Evolutionary conservation across 2,113 vertebrate species (phyloP), one percentile per base, ranked within the genome.

Genomic region (Hucho hucho): DNA sequence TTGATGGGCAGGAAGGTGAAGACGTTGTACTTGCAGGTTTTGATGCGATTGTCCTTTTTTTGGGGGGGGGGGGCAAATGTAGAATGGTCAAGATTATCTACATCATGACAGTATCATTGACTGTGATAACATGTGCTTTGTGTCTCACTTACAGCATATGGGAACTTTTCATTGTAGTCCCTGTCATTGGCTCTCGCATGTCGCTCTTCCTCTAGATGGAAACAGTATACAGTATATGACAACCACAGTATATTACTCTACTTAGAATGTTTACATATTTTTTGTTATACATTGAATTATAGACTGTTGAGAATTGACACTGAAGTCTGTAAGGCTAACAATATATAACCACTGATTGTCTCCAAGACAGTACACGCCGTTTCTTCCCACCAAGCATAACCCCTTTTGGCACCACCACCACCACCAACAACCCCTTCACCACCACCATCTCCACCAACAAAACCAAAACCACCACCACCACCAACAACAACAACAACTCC

Each of bases 121-220:
- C 37, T 11, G 37, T 43, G 37, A 43, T 43, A 43, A 7, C 37
- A 43, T 43, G 37, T 43, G 37, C 37, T 43, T 43, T 43, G 37
- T 43, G 37, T 43, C 37, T 43, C 37, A 94, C 95, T 95, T 83
- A 96, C 96, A 22, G 93, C 91, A 9, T 97, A 97, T 70, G 78
- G 89, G 84, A 95, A 96, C 86, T 89, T 95, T 77, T 93, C 95
- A 68, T 95, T 96, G 79, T 93, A 94, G 81, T 95, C 93, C 67
- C 88, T 89, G 6, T 94, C 92, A n/a, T 95, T 96, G 37, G 95
- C 95, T 88, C 93, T 95, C 72, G 95, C 94, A 20, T 79, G 86
- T 24, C 96, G 92, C 88, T 97, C 94, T 75, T 92, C 92, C 86
- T 96, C 96, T 96, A 84, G 2, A 43, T 43, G 37, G 11, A 43